Conservation (phyloP, 2,113 vertebrate genomes). For the Microtus richardsoni region DNA sequence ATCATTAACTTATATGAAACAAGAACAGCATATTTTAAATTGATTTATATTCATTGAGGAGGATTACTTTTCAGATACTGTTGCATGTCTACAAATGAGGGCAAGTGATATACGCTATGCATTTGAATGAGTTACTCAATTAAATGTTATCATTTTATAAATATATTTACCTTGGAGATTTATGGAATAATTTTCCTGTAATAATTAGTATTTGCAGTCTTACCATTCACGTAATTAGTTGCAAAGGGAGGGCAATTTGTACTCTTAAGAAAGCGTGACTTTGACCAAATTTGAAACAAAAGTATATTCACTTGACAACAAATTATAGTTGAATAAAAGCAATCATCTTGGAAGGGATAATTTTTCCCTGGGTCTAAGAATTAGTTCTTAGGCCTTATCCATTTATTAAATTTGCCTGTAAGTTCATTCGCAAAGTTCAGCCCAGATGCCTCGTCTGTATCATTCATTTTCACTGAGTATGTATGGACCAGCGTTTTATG, state of each 20-base stretch:
- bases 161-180: not conserved
- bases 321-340: slow-evolving; percentile 51
- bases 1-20: not conserved
- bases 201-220: not conserved
- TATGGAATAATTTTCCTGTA: not conserved
- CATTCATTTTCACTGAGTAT: slow-evolving; percentile 66
- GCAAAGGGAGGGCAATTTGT: not conserved
- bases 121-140: slow-evolving; percentile 30
- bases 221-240: not conserved
- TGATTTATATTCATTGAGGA: not conserved
- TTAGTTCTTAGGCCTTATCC: slow-evolving; percentile 69
- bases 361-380: slow-evolving; percentile 49
- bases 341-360: not conserved
- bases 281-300: slow-evolving; percentile 64
- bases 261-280: not conserved
- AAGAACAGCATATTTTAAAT: not conserved
- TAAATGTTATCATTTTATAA: not conserved
- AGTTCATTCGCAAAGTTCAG: slow-evolving; percentile 79
- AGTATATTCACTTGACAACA: not conserved
- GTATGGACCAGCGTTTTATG: slow-evolving; percentile 81
- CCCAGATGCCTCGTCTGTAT: slow-evolving; percentile 53
- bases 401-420: slow-evolving; percentile 79
- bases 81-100: not conserved
- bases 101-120: not conserved
- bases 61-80: slow-evolving; percentile 5